Conservation (phyloP, 2,888 invertebrate species). For the Drosophila koepferae region DNA sequence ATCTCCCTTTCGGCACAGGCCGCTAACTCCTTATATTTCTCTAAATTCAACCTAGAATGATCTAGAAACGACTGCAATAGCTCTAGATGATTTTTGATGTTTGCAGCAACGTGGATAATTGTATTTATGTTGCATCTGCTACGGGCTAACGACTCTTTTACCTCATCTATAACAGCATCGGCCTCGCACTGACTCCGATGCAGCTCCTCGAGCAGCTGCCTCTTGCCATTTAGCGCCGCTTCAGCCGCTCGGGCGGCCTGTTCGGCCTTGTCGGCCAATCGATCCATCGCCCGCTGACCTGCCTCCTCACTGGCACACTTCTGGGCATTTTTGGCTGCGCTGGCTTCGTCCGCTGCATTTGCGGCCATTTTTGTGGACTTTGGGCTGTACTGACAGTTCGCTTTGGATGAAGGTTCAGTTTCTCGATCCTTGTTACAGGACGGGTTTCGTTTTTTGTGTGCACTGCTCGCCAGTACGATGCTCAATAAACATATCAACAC, state of each 20-base stretch:
- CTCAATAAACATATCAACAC: slow-evolving; percentile 22
- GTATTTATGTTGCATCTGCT: slow-evolving; percentile 7
- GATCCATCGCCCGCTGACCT: slow-evolving; percentile 17
- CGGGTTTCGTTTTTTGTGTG: background rate
- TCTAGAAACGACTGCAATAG: slow-evolving; percentile 11
- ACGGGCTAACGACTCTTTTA: slow-evolving; percentile 12
- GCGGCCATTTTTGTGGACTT: slow-evolving; percentile 40
- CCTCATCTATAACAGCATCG: slow-evolving; percentile 25
- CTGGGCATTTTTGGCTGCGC: slow-evolving; percentile 45
- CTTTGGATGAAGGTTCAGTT: background rate
- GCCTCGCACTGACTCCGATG: slow-evolving; percentile 13
- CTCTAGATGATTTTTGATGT: background rate
- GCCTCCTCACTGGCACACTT: slow-evolving; percentile 18
- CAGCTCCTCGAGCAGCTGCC: slow-evolving; percentile 29
- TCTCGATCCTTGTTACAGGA: background rate
- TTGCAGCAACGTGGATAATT: background rate
- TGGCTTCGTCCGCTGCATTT: slow-evolving; percentile 34
- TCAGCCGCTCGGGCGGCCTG: slow-evolving; percentile 48
- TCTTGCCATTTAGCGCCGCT: slow-evolving; percentile 34
- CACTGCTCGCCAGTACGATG: slow-evolving; percentile 30
- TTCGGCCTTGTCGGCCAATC: slow-evolving; percentile 37
- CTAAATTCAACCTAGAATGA: background rate
- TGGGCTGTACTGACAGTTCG: slow-evolving; percentile 11
- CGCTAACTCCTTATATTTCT: background rate
- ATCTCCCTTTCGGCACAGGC: background rate